A percentile compares a stretch with the other conserved stretches of the same genome.
phyloP scores from a whole-genome alignment of 2,797 vertebrate genomes.

The Gallinago nigripennis region DNA sequence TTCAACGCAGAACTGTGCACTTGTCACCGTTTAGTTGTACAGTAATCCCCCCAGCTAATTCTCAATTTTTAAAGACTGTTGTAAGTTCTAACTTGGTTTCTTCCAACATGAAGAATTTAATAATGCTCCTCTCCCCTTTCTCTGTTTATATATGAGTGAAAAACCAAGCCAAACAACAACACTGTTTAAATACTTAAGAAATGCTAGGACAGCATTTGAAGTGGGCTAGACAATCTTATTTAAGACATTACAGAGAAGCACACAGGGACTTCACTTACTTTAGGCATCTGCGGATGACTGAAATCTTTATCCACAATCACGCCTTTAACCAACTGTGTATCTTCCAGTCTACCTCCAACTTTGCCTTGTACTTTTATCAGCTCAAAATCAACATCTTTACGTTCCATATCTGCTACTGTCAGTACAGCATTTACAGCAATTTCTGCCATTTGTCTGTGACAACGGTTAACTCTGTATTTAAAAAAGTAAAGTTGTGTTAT shows the following conservation, averaged over 20 bases:
- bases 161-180: neutral
- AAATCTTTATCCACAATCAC: constrained; percentile 99
- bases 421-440: constrained; percentile 96
- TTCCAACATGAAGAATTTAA: neutral
- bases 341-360: constrained; percentile 95
- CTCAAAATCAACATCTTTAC: constrained; percentile 98
- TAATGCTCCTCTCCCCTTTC: neutral
- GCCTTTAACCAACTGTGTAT: constrained; percentile 95
- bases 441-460: constrained; percentile 98
- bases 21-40: neutral
- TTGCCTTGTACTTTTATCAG: constrained; percentile 99
- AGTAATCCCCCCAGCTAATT: neutral
- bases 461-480: constrained; percentile 90
- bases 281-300: constrained; percentile 99
- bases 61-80: neutral
- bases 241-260: fast-evolving
- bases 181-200: neutral
- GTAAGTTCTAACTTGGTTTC: neutral
- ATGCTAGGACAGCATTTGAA: neutral
- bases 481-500: neutral
- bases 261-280: constrained; percentile 76
- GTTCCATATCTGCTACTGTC: constrained; percentile 94
- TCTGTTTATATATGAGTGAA: neutral
- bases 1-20: neutral
- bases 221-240: neutral